These are phyloP conservation scores for Periplaneta americana DNA, from an alignment of 1,140 invertebrate species.

Conservation along the genomic window DNA sequence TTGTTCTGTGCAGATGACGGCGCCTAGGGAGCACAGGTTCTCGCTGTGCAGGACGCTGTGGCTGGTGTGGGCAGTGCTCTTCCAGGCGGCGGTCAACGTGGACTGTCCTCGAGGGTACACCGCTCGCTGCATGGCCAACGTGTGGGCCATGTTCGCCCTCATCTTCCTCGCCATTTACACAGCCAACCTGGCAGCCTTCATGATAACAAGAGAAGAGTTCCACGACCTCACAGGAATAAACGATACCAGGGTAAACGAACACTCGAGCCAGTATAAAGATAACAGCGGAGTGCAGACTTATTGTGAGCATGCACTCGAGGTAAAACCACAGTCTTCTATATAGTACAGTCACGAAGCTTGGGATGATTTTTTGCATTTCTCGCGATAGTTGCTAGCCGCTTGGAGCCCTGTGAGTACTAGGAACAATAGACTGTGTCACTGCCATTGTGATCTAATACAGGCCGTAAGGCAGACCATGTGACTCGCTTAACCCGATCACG, in stretches of 20 bases:
- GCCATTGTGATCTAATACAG: too few relatives aligned
- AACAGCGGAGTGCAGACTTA: too few relatives aligned
- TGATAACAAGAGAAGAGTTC: slow-evolving; percentile 62
- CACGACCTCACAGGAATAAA: slow-evolving; percentile 55
- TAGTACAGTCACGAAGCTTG: too few relatives aligned
- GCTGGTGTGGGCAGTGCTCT: slow-evolving; percentile 99
- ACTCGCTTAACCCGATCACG: too few relatives aligned
- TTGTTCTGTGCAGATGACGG: slow-evolving; percentile 22
- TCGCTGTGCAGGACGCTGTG: slow-evolving; percentile 96
- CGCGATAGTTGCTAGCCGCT: too few relatives aligned
- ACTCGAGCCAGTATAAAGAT: too few relatives aligned
- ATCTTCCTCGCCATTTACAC: slow-evolving; percentile 49
- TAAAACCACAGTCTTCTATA: too few relatives aligned
- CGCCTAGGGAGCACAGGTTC: slow-evolving; percentile 74
- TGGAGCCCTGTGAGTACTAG: too few relatives aligned
- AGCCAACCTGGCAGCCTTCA: slow-evolving; percentile 62
- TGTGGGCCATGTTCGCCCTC: slow-evolving; percentile 59
- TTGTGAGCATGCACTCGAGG: too few relatives aligned
- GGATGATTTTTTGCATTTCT: too few relatives aligned
- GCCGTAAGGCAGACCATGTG: too few relatives aligned
- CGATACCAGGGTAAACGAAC: slow-evolving; percentile 44
- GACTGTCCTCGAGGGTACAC: slow-evolving; percentile 92
- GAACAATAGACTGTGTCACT: too few relatives aligned
- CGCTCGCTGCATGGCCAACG: slow-evolving; percentile 53
- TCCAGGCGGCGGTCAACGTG: slow-evolving; percentile 94